These are phyloP conservation scores for Phrynocephalus forsythii DNA, from an alignment of 2,797 vertebrate genomes.

Conservation along the genomic window DNA sequence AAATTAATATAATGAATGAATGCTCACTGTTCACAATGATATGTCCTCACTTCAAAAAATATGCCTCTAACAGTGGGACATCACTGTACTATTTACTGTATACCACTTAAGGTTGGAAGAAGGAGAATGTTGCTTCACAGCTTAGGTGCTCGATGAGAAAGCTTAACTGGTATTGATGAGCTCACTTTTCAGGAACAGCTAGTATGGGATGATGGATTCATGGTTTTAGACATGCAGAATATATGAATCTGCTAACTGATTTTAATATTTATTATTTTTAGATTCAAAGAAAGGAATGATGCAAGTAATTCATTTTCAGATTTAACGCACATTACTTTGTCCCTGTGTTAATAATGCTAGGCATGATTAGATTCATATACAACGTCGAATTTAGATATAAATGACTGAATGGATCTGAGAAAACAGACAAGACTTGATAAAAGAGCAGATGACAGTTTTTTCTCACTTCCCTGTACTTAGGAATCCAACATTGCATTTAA, in stretches of 20 bases:
- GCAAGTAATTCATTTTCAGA: conserved; percentile 42
- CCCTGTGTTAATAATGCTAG: conserved; percentile 54
- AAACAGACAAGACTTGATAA: conserved; percentile 25
- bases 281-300: background rate
- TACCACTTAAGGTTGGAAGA: background rate
- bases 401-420: conserved; percentile 48
- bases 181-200: background rate
- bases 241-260: conserved; percentile 11
- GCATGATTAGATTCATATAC: conserved; percentile 61
- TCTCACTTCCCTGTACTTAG: conserved; percentile 38
- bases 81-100: background rate
- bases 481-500: conserved; percentile 58
- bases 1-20: background rate
- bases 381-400: conserved; percentile 61
- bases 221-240: conserved; percentile 7
- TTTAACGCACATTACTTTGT: conserved; percentile 52
- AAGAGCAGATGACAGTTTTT: conserved; percentile 57
- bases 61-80: background rate
- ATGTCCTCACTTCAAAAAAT: background rate
- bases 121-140: background rate
- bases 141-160: background rate
- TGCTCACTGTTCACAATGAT: background rate
- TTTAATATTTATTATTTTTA: conserved; percentile 8
- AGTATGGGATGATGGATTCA: conserved; percentile 41
- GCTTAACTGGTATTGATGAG: background rate